Evolutionary conservation across 2,113 vertebrate genomes (phyloP), one percentile per base, ranked within the genome.

Genomic region (Trogon surrucura): DNA sequence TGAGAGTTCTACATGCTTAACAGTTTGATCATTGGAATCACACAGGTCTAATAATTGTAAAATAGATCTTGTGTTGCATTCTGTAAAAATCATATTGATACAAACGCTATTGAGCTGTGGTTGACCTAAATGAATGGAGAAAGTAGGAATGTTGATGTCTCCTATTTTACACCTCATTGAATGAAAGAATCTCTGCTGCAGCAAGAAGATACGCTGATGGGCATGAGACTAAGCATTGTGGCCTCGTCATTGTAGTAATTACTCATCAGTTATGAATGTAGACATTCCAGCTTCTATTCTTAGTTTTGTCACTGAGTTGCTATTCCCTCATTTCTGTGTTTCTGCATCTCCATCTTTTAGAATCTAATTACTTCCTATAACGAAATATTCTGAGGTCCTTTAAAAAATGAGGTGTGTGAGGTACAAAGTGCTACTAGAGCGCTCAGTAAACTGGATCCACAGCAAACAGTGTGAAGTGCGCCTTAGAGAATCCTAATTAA

Each of bases 401-500:
- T 58, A 69, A 83, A 91, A 77, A 71, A 48, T 16, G 6, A 70
- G 51, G 47, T 21, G 32, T 67, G 14, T 51, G 67, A 70, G 51
- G 74, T 93, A 29, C 72, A 57, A 90, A 90, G 72, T 34, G 30
- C 89, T 80, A 16, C 47, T 62, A 26, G 48, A 73, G 87, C 8
- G 2, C 81, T 85, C 71, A 62, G 81, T n/a, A 96, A 96, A 61
- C 82, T 80, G 90, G 25, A 91, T 90, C 88, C 5, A 32, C 85
- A 57, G 70, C 71, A 94, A 91, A 93, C 71, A 80, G 54, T 78
- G 74, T 53, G 92, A 96, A 96, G 88, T 84, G 77, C 3, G 32
- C 91, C 92, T 85, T 92, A 78, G 95, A 95, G 91, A 80, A 88
- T 96, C 93, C 79, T 96, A 93, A 90, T 96, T 96, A 96, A 88